Conservation (phyloP, 2,113 vertebrate genomes). For the Rafetus swinhoei region DNA sequence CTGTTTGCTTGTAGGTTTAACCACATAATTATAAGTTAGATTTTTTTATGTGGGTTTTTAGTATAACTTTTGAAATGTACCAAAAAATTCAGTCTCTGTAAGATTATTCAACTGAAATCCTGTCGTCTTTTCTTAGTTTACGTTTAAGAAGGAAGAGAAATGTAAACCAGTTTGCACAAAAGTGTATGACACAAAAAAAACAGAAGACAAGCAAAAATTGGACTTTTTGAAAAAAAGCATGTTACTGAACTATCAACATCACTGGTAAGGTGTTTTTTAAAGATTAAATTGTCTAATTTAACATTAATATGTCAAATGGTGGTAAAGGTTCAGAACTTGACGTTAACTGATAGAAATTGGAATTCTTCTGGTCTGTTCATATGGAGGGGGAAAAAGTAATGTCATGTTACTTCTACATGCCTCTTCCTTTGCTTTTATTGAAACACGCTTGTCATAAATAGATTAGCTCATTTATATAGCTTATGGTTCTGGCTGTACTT, state of each 20-base stretch:
- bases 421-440: background rate
- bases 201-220: conserved; percentile 84
- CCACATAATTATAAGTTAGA: background rate
- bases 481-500: background rate
- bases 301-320: background rate
- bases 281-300: background rate
- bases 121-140: conserved; percentile 81
- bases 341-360: background rate
- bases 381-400: background rate
- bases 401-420: background rate
- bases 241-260: conserved; percentile 95
- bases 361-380: background rate
- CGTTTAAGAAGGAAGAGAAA: conserved; percentile 83
- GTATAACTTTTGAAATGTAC: background rate
- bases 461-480: background rate
- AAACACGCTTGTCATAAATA: background rate
- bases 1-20: background rate
- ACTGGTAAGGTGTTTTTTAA: conserved; percentile 84
- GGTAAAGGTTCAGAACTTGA: background rate
- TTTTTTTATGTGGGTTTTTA: background rate
- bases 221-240: conserved; percentile 95
- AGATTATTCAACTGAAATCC: background rate
- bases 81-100: background rate
- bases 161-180: conserved; percentile 89
- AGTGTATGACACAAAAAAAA: conserved; percentile 80